phyloP scores from a whole-genome alignment of 2,113 vertebrate genomes.

The Pteropus alecto region DNA sequence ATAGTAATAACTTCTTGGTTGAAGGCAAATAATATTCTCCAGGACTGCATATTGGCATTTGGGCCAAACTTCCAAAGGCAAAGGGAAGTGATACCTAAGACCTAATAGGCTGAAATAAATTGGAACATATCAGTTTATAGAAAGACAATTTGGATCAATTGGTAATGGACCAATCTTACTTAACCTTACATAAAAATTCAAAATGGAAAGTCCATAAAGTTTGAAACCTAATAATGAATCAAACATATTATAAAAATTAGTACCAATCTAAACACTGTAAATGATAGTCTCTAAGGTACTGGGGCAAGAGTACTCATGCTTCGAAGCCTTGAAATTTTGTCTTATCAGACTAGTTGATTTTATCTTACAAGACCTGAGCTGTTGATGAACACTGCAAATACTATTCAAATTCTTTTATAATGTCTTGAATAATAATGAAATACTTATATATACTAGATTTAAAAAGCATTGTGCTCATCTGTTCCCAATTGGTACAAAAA shows the following conservation, averaged over 20 bases:
- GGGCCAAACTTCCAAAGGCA: background rate
- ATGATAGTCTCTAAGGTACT: background rate
- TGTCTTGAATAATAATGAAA: constrained; percentile 1
- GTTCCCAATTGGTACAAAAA: background rate
- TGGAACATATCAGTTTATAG: background rate
- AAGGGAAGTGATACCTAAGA: background rate
- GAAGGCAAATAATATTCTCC: background rate
- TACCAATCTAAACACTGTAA: background rate
- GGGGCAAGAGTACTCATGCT: background rate
- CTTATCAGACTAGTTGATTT: background rate
- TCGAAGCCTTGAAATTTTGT: background rate
- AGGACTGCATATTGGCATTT: background rate
- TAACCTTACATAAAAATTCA: background rate
- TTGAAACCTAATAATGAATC: background rate
- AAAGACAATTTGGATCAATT: background rate
- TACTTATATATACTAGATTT: background rate
- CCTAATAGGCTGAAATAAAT: background rate
- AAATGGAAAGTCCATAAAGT: background rate
- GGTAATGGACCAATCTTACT: background rate
- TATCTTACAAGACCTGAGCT: background rate
- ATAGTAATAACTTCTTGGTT: background rate
- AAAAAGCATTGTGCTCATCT: constrained; percentile 20
- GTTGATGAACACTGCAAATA: background rate
- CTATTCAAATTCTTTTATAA: background rate
- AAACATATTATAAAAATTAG: background rate